Evolutionary conservation across 2,888 invertebrate genomes (phyloP).

Genomic region (Catocala nupta): DNA sequence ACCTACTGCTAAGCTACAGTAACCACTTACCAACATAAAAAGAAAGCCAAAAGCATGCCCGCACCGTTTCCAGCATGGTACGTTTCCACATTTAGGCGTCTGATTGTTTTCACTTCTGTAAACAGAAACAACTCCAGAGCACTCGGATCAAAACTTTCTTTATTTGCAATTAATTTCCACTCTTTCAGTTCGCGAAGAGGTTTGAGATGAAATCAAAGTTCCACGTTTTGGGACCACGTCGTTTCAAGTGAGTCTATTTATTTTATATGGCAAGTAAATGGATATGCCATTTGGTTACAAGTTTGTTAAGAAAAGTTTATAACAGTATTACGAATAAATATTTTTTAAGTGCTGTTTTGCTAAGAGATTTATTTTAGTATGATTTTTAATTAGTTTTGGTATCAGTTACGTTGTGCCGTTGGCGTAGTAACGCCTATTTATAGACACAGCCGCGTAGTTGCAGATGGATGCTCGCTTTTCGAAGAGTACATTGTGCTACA

Average conservation of each 20-base stretch:
- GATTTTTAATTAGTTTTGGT: too few relatives aligned
- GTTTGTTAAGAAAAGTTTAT: constrained; percentile 4
- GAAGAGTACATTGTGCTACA: too few relatives aligned
- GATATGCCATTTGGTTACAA: constrained; percentile 8
- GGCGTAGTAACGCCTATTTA: too few relatives aligned
- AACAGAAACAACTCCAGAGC: constrained; percentile 51
- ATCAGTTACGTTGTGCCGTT: too few relatives aligned
- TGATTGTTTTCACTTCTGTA: constrained; percentile 54
- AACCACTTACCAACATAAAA: too few relatives aligned
- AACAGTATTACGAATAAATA: too few relatives aligned
- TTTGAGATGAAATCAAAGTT: constrained; percentile 47
- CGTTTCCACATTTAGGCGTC: constrained; percentile 38
- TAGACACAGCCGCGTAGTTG: too few relatives aligned
- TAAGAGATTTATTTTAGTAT: too few relatives aligned
- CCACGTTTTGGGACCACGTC: constrained; percentile 15
- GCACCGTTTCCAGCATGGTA: constrained; percentile 16
- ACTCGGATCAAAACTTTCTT: constrained; percentile 54
- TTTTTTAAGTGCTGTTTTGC: too few relatives aligned
- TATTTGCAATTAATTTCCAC: constrained; percentile 58
- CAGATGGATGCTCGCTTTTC: too few relatives aligned
- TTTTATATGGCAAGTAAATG: constrained; percentile 28
- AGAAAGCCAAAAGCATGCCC: constrained; percentile 1
- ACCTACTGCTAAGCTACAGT: too few relatives aligned
- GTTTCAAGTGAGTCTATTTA: constrained; percentile 37
- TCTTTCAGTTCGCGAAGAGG: constrained; percentile 46